Conservation (phyloP, 2,113 vertebrate genomes). For the Apodemus sylvaticus region DNA sequence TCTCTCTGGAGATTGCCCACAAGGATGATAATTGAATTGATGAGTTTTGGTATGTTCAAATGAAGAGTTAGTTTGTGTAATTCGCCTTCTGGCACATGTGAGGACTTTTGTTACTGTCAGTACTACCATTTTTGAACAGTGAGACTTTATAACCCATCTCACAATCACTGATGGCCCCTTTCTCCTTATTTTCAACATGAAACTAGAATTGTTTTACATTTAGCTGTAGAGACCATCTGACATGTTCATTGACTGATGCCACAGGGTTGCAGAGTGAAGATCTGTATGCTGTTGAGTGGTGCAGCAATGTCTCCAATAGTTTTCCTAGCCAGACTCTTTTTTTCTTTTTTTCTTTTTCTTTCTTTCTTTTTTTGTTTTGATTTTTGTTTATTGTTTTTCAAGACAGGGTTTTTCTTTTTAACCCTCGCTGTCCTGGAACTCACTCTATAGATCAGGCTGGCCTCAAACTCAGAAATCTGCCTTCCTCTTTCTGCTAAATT, state of each 20-base stretch:
- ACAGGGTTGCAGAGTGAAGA: constrained; percentile 32
- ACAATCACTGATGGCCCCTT: background rate
- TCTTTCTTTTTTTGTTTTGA: too few species aligned
- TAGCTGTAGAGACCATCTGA: constrained; percentile 43
- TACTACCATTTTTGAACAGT: constrained; percentile 43
- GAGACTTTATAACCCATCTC: background rate
- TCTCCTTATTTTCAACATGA: constrained; percentile 17
- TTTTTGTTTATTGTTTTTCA: too few species aligned
- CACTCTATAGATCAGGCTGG: too few species aligned
- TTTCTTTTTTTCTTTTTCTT: too few species aligned
- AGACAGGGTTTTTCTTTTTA: too few species aligned
- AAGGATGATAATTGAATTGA: constrained; percentile 62
- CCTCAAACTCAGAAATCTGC: too few species aligned
- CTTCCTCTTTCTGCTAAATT: too few species aligned
- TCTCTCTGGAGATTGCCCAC: constrained; percentile 55
- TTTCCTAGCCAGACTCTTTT: too few species aligned
- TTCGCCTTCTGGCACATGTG: background rate
- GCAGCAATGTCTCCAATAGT: constrained; percentile 5
- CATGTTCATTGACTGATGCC: background rate
- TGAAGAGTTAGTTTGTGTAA: constrained; percentile 60
- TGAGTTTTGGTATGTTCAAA: constrained; percentile 41
- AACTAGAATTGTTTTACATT: constrained; percentile 11
- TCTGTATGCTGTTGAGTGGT: background rate
- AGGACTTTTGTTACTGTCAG: constrained; percentile 3
- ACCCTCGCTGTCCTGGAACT: too few species aligned